Conservation (phyloP, 2,888 invertebrate species). For the Parochlus steinenii region DNA sequence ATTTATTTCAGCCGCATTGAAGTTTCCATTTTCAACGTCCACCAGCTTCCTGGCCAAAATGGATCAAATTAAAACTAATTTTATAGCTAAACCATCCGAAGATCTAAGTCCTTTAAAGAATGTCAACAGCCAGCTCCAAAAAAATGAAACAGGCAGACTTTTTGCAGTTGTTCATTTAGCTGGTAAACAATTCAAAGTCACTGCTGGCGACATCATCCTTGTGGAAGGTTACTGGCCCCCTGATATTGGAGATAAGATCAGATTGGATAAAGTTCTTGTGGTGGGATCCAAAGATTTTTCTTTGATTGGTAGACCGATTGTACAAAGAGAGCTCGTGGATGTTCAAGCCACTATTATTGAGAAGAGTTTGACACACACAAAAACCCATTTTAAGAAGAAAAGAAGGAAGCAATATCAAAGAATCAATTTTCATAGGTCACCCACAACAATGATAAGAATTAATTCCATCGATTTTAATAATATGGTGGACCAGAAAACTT, state of each 20-base stretch:
- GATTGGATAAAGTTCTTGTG: slow-evolving; percentile 63
- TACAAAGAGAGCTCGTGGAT: slow-evolving; percentile 53
- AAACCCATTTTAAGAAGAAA: slow-evolving; percentile 58
- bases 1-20: no score
- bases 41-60: no score
- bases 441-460: slow-evolving; percentile 59
- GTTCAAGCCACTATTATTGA: slow-evolving; percentile 71
- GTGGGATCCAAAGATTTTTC: slow-evolving; percentile 68
- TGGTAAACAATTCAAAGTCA: slow-evolving; percentile 74
- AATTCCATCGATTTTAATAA: slow-evolving; percentile 45
- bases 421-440: slow-evolving; percentile 50
- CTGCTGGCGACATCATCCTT: slow-evolving; percentile 67
- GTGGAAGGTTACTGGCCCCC: slow-evolving; percentile 76
- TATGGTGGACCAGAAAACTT: slow-evolving; percentile 1
- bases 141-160: slow-evolving; percentile 22
- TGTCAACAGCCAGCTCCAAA: slow-evolving; percentile 21
- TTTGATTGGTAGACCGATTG: slow-evolving; percentile 59
- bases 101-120: slow-evolving; percentile 18
- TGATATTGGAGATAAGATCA: slow-evolving; percentile 58
- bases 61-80: no score
- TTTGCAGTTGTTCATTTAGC: slow-evolving; percentile 70
- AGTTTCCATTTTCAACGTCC: no score
- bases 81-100: no score
- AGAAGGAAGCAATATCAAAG: slow-evolving; percentile 61
- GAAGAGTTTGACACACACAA: slow-evolving; percentile 65